Percentiles rank a stretch among this genome's conserved stretches.
Evolutionary conservation across 2,797 vertebrate genomes (phyloP).

Genomic region (Rachycentron canadum): DNA sequence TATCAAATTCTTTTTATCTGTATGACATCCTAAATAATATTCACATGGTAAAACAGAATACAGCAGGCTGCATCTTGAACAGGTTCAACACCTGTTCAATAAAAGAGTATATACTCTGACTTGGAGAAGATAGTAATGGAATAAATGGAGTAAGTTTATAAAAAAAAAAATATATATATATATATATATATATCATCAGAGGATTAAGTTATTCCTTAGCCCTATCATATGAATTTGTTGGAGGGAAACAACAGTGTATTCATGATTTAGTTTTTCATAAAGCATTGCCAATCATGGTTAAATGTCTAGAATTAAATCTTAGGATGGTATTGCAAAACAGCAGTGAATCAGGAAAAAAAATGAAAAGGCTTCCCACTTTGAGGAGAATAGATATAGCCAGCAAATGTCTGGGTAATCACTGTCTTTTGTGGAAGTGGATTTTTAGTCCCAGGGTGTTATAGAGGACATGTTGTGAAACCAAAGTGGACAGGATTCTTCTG

Average conservation of each 20-base stretch:
- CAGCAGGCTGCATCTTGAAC: too few species aligned
- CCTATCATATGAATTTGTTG: conserved; percentile 4
- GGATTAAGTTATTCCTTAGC: conserved; percentile 6
- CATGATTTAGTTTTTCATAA: background rate
- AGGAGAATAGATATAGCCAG: conserved; percentile 19
- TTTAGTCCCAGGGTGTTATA: background rate
- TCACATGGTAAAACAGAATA: background rate
- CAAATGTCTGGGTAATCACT: conserved; percentile 26
- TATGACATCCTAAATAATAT: background rate
- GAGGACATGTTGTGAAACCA: conserved; percentile 21
- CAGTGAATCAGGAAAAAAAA: conserved; percentile 36
- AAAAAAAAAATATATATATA: too few species aligned
- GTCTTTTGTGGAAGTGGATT: conserved; percentile 10
- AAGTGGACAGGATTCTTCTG: background rate
- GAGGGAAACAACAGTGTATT: conserved; percentile 16
- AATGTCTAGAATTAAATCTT: conserved; percentile 6
- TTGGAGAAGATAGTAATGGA: background rate
- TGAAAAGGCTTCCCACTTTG: conserved; percentile 11
- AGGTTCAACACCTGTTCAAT: conserved; percentile 1
- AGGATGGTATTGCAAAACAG: background rate
- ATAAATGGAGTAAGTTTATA: too few species aligned
- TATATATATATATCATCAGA: background rate
- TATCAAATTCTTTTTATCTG: background rate
- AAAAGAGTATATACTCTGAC: background rate
- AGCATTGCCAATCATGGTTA: background rate